Evolutionary conservation across 1,140 invertebrate species (phyloP).

Genomic region (Homarus americanus): DNA sequence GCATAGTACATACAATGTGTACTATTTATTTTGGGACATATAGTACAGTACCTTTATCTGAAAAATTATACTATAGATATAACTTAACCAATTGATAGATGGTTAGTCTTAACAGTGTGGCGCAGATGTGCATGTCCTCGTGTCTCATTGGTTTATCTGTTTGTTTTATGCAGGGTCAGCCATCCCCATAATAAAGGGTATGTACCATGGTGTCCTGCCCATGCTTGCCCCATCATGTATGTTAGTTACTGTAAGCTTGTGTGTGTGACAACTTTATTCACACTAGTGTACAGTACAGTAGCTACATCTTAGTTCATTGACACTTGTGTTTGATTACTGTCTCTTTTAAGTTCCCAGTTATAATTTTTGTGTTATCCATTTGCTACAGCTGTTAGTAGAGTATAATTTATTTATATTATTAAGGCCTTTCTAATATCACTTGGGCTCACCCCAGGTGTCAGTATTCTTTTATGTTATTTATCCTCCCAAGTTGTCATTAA

Average conservation of each 20-base stretch:
- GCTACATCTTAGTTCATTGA: not conserved
- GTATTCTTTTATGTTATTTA: not conserved
- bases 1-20: not conserved
- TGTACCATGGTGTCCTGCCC: constrained; percentile 58
- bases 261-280: not conserved
- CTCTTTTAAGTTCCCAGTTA: not conserved
- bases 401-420: too few species aligned
- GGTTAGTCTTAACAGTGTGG: not conserved
- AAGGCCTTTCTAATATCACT: too few species aligned
- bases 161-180: constrained; percentile 75
- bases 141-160: constrained; percentile 69
- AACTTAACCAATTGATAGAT: constrained; percentile 9
- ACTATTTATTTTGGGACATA: constrained; percentile 8
- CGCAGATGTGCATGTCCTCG: constrained; percentile 37
- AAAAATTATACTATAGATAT: not conserved
- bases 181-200: constrained; percentile 74
- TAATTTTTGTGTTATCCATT: too few species aligned
- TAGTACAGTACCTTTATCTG: not conserved
- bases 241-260: too few species aligned
- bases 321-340: not conserved
- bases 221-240: constrained; percentile 14
- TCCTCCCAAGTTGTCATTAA: not conserved
- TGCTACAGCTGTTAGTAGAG: too few species aligned
- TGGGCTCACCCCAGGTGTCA: too few species aligned
- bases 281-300: not conserved